Base-by-base conservation (phyloP, 2,888 invertebrate species). In the Macrosoma leucophasiata region DNA sequence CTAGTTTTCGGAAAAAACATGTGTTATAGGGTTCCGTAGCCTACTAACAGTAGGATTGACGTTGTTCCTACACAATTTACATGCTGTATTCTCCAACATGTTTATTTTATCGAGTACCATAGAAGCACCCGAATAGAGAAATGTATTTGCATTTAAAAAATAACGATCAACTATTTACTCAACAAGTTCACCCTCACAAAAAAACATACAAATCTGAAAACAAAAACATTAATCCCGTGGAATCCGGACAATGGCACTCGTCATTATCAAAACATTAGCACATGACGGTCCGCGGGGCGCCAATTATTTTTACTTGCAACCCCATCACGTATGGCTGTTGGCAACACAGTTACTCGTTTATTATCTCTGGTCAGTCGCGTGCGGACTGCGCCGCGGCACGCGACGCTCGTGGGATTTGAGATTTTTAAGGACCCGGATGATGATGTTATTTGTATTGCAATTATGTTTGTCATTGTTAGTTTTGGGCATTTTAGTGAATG, bases 261-360 rank as follows among this genome's bases (percentile, higher is more conserved):
- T 74, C 72, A 79, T 81, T 81, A 81, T 71, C 65, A 77, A 75
- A 84, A 82, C 77, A 82, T 73, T 72, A 72, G 60, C 73, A 67
- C 69, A 64, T 67, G 74, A 52, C 59, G 50, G 60, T 50, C 81
- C 62, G 74, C 79, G 76, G 82, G 82, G 76, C 58, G 82, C 82
- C 82, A 82, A 84, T 84, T 84, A 84, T 76, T 73, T 65, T 55
- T 51, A 50, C 60, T 69, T 60, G 71, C 73, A 81, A 74, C 81
- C 81, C 81, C 69, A 74, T 77, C 78, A 57, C 50, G 60, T 52
- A 49, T 64, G 63, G 67, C 59, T 57, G 43, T 50, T 75, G 63
- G 75, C 65, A 72, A 77, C 75, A 79, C 71, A 56, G 67, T 70
- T 62, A 57, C 53, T 46, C 64, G 65, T 72, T 64, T 59, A 65